Conservation (phyloP, 2,113 vertebrate species). For the Coregonus clupeaformis region DNA sequence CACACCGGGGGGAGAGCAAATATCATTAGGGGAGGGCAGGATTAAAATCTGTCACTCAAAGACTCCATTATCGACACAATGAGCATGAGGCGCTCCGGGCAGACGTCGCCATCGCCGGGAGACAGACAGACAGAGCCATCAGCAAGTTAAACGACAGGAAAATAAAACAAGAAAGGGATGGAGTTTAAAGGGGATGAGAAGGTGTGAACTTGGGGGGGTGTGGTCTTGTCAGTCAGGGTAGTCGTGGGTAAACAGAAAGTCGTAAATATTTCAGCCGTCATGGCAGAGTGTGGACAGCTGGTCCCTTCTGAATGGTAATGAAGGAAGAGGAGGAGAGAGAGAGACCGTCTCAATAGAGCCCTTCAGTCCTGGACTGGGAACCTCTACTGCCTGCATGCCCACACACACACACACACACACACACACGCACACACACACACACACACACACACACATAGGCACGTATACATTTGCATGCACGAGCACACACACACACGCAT, state of each 20-base stretch:
- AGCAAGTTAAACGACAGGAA: not conserved
- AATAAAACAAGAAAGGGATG: slow-evolving; percentile 3
- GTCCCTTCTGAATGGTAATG: slow-evolving; percentile 76
- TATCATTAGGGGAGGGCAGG: slow-evolving; percentile 67
- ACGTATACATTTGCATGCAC: no score
- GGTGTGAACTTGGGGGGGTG: not conserved
- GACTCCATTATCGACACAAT: slow-evolving; percentile 60
- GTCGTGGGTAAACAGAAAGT: slow-evolving; percentile 67
- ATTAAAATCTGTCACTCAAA: slow-evolving; percentile 72
- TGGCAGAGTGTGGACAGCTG: slow-evolving; percentile 71
- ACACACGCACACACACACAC: no score
- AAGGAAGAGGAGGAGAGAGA: slow-evolving; percentile 55
- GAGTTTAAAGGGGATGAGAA: not conserved
- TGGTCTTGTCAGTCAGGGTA: slow-evolving; percentile 51
- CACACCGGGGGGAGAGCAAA: slow-evolving; percentile 55
- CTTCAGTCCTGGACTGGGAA: slow-evolving; percentile 65
- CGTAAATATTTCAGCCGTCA: slow-evolving; percentile 80
- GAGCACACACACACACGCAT: not conserved
- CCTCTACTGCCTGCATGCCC: slow-evolving; percentile 21
- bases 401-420: slow-evolving; percentile 11
- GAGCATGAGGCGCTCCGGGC: slow-evolving; percentile 24
- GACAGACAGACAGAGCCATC: slow-evolving; percentile 7
- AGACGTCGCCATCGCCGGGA: not conserved
- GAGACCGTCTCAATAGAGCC: slow-evolving; percentile 66
- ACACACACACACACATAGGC: no score